These are phyloP conservation scores for Spermophilus dauricus DNA, from an alignment of 2,113 vertebrate genomes.

Conservation along the genomic window DNA sequence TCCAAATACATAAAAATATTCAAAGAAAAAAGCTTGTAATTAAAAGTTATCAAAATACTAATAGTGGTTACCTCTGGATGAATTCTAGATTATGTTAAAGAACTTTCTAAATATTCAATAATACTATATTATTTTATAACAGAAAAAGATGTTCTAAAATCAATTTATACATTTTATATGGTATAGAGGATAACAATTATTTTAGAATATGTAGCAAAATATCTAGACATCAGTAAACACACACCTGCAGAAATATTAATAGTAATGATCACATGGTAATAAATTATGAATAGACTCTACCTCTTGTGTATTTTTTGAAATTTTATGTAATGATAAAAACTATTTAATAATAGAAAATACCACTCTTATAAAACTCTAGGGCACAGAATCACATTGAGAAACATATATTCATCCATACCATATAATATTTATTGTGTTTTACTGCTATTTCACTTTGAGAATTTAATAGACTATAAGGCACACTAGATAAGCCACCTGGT, in stretches of 20 bases:
- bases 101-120: not conserved
- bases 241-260: not conserved
- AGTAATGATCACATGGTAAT: not conserved
- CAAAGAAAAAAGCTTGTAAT: not conserved
- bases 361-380: slow-evolving; percentile 41
- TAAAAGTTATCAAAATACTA: not conserved
- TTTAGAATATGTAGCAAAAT: slow-evolving; percentile 29
- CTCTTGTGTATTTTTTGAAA: not conserved
- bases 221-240: not conserved
- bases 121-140: not conserved
- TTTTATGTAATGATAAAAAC: slow-evolving; percentile 32
- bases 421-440: slow-evolving; percentile 77
- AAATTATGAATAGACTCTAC: not conserved
- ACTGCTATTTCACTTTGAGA: slow-evolving; percentile 59
- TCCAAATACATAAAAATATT: not conserved
- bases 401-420: slow-evolving; percentile 71
- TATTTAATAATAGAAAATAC: slow-evolving; percentile 48
- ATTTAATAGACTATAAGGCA: slow-evolving; percentile 70
- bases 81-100: not conserved
- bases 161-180: not conserved
- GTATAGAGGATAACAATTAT: not conserved
- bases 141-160: not conserved
- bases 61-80: not conserved
- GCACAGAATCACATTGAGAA: slow-evolving; percentile 53
- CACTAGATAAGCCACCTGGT: slow-evolving; percentile 43